Conservation (phyloP, 2,113 vertebrate species). For the Hassar affinis region DNA sequence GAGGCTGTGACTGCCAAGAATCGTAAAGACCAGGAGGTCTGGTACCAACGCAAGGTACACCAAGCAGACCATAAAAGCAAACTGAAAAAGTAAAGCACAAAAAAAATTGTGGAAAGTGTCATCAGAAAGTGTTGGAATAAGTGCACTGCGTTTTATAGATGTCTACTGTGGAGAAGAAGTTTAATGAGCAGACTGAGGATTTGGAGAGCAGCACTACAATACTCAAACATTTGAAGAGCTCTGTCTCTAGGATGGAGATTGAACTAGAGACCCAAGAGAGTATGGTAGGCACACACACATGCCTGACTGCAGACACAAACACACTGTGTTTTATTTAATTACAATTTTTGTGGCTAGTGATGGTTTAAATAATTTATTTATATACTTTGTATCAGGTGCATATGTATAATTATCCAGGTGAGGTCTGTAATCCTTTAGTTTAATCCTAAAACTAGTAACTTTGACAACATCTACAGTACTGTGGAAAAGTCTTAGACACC, state of each 20-base stretch:
- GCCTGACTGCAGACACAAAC: neutral
- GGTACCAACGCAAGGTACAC: slow-evolving; percentile 68
- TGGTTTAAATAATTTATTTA: neutral
- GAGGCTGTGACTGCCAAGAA: slow-evolving; percentile 76
- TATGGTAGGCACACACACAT: slow-evolving; percentile 67
- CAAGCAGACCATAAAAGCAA: neutral
- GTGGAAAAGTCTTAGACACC: too few relatives aligned
- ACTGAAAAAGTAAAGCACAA: neutral
- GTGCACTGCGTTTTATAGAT: slow-evolving; percentile 64
- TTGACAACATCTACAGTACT: too few relatives aligned
- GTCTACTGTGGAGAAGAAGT: slow-evolving; percentile 74
- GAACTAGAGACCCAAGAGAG: slow-evolving; percentile 80
- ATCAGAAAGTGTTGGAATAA: neutral
- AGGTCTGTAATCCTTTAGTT: neutral
- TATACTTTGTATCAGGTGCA: neutral
- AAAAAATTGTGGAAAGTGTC: neutral
- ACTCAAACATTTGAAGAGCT: slow-evolving; percentile 73
- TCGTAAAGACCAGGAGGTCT: slow-evolving; percentile 74
- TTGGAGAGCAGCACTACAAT: slow-evolving; percentile 70
- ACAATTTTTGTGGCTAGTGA: neutral
- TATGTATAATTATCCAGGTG: neutral
- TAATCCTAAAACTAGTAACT: too few relatives aligned
- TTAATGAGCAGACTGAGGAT: slow-evolving; percentile 67
- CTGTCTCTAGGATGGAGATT: slow-evolving; percentile 77
- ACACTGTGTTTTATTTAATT: neutral